Conservation (phyloP, 2,888 invertebrate species). For the Lepetodrilus schrolli region DNA sequence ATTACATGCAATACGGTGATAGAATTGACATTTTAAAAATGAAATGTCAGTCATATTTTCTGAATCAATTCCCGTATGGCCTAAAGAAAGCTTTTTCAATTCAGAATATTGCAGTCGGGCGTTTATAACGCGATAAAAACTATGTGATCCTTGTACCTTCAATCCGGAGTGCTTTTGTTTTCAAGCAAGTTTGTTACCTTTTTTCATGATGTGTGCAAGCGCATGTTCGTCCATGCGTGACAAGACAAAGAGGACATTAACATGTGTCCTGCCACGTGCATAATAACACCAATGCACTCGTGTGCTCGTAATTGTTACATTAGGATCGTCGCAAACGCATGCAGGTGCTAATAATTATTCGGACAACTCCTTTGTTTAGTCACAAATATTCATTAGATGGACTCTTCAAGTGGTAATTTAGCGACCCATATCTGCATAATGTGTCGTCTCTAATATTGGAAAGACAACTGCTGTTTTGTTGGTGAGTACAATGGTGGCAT, state of each 20-base stretch:
- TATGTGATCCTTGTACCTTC: neutral
- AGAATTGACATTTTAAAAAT: slow-evolving; percentile 18
- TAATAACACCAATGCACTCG: neutral
- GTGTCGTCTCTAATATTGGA: too few relatives aligned
- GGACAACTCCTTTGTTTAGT: neutral
- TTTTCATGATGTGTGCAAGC: too few relatives aligned
- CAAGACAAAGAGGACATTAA: too few relatives aligned
- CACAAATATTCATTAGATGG: too few relatives aligned
- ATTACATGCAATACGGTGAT: neutral
- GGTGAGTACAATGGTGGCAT: too few relatives aligned
- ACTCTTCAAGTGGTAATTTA: too few relatives aligned
- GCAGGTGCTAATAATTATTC: neutral
- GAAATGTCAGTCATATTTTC: neutral
- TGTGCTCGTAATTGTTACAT: neutral
- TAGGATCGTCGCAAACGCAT: neutral
- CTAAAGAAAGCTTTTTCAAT: neutral
- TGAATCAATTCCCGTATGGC: slow-evolving; percentile 11
- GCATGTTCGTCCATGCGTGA: too few relatives aligned
- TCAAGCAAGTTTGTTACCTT: neutral
- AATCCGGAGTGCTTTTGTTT: neutral
- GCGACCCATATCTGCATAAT: too few relatives aligned
- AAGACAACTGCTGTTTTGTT: too few relatives aligned
- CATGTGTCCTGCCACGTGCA: neutral
- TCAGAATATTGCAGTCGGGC: slow-evolving; percentile 8
- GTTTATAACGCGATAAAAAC: too few relatives aligned